Base-by-base conservation (phyloP, 2,113 vertebrate genomes). In the Stigmatopora argus region DNA sequence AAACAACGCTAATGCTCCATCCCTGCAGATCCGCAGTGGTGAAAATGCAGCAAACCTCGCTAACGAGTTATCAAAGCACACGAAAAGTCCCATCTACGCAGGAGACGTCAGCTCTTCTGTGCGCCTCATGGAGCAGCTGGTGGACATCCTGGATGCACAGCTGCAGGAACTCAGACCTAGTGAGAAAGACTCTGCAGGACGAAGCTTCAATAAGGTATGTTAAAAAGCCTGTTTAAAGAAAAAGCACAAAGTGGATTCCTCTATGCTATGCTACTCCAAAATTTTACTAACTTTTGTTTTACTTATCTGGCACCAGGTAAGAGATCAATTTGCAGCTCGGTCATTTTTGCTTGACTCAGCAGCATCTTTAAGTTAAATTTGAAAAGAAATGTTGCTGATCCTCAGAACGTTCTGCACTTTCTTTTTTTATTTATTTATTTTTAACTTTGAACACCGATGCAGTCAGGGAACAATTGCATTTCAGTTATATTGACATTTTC, bases 31-130 rank as follows among this genome's bases (percentile, higher is more conserved):
- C 78, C 92, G 95, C 86, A 98, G 94, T 70, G 96, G 96, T 64
- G 96, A 99, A 89, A 99, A 99, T 18, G 97, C 97, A 11, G 97
- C 96, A 55, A 96, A 94, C 85, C 91, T 98, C 79, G 96, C 97
- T 85, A 98, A 98, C 47, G 97, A 99, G 87, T 87, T 98, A 89
- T 96, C 97, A 72, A 96, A 94, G 77, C 96, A 98, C 88, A 99
- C 96, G 79, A 96, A 97, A 91, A 94, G 95, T 53, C 92, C 93
- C 0, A 94, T 99, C 75, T 98, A 94, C 17, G 95, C 96, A 2
- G 97, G 97, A 0, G 97, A 98, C 67, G 93, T 99, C 66, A 97
- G 94, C 69, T 98, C 95, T 15, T 94, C 96, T 0, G 95, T 99
- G 77, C 93, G 95, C 17, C 83, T 99, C 65, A 98, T 98, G 96